phyloP scores from a whole-genome alignment of 2,797 vertebrate species.

The Amniataba percoides region DNA sequence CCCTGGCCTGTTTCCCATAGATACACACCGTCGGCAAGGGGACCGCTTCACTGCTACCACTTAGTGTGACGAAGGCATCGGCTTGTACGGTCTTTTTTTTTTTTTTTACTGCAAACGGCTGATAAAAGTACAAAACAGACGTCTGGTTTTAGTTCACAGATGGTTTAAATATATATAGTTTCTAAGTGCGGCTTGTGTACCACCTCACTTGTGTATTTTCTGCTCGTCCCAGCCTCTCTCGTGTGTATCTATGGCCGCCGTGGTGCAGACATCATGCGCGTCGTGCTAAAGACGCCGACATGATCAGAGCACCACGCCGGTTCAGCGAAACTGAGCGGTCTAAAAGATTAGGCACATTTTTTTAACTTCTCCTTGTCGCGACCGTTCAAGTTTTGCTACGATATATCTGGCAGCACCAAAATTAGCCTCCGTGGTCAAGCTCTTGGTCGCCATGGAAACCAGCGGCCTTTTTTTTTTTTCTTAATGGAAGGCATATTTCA shows the following conservation, averaged over 20 bases:
- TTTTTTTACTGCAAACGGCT: constrained; percentile 5
- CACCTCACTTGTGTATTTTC: background rate
- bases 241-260: constrained; percentile 49
- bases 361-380: constrained; percentile 47
- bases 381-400: constrained; percentile 82
- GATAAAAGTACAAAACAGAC: constrained; percentile 45
- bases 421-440: constrained; percentile 68
- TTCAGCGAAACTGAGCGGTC: constrained; percentile 61
- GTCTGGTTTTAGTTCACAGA: constrained; percentile 45
- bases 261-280: constrained; percentile 46
- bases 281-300: background rate
- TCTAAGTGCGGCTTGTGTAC: background rate
- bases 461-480: constrained; percentile 50
- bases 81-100: constrained; percentile 9
- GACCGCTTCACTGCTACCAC: constrained; percentile 38
- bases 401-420: constrained; percentile 78
- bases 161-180: constrained; percentile 6
- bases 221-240: constrained; percentile 22
- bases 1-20: constrained; percentile 72
- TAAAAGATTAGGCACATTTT: constrained; percentile 80
- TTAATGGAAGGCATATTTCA: constrained; percentile 80
- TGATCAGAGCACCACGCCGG: constrained; percentile 45
- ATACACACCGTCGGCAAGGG: constrained; percentile 45
- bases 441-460: constrained; percentile 63
- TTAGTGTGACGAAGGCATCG: constrained; percentile 39